A percentile compares a stretch with the other conserved stretches of the same genome.
Conservation (phyloP, 2,113 vertebrate genomes). For the Sylvicapra grimmia region DNA sequence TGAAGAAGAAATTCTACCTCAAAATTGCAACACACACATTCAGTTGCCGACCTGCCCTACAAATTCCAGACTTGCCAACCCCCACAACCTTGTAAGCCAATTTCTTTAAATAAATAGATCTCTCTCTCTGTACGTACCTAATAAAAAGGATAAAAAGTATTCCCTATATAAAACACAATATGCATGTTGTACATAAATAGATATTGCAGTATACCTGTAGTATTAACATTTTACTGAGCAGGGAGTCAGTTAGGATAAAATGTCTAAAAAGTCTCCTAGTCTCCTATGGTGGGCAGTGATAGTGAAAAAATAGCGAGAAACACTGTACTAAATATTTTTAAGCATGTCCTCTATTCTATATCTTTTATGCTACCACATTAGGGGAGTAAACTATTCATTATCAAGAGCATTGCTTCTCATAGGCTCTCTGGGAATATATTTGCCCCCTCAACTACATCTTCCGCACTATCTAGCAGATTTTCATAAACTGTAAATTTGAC, state of each 20-base stretch:
- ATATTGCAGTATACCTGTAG: neutral
- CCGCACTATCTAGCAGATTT: neutral
- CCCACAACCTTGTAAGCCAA: neutral
- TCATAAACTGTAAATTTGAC: neutral
- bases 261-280: neutral
- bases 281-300: neutral
- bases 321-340: neutral
- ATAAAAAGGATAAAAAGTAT: neutral
- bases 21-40: neutral
- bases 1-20: neutral
- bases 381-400: neutral
- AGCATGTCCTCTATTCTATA: neutral
- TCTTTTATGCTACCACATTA: neutral
- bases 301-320: neutral
- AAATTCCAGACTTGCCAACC: neutral
- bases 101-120: neutral
- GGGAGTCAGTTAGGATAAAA: neutral
- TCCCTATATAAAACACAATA: neutral
- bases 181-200: neutral
- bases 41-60: neutral
- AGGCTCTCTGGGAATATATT: neutral
- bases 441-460: neutral
- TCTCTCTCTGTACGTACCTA: neutral
- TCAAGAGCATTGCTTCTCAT: neutral
- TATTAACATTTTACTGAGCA: neutral